phyloP scores from a whole-genome alignment of 2,113 vertebrate genomes.

The Myotis brandtii region DNA sequence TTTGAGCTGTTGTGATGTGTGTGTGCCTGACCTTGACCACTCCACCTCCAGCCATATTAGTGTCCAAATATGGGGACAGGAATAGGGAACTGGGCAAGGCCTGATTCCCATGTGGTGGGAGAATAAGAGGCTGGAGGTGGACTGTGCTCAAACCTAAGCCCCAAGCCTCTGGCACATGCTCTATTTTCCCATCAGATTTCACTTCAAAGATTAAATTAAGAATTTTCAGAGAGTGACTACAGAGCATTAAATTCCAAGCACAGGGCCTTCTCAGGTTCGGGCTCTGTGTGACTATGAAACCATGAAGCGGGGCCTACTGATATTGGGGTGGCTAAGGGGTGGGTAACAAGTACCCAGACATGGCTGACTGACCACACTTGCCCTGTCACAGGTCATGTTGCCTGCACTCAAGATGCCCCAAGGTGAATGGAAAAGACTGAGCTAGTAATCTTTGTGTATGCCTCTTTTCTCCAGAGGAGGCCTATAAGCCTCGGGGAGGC shows the following conservation, averaged over 20 bases:
- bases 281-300: not conserved
- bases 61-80: not conserved
- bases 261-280: not conserved
- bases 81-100: not conserved
- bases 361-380: not conserved
- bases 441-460: not conserved
- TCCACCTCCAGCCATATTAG: not conserved
- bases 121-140: not conserved
- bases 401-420: not conserved
- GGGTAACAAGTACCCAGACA: not conserved
- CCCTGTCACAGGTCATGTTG: not conserved
- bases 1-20: not conserved
- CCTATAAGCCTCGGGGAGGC: not conserved
- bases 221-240: not conserved
- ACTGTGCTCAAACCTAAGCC: not conserved
- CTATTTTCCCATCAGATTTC: not conserved
- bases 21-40: not conserved
- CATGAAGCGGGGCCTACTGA: not conserved
- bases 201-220: constrained; percentile 9
- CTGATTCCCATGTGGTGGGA: not conserved
- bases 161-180: not conserved
- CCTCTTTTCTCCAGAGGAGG: not conserved
- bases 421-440: constrained; percentile 8
- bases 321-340: not conserved
- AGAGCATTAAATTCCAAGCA: not conserved